Conservation (phyloP, 1,140 invertebrate genomes). For the Potamilus streckersoni region DNA sequence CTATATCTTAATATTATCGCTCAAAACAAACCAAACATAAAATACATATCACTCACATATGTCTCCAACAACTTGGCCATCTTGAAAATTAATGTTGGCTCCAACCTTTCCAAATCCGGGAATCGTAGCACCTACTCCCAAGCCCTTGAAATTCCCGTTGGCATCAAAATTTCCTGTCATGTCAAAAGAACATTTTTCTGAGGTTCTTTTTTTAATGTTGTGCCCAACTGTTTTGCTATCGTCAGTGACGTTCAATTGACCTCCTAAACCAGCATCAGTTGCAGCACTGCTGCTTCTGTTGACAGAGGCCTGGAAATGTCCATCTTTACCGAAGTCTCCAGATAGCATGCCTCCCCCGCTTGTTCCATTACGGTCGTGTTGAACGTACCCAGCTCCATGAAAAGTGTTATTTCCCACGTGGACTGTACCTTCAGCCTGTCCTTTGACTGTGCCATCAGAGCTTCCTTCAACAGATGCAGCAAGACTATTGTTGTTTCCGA, state of each 20-base stretch:
- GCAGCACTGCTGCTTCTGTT: neutral
- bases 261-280: neutral
- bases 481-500: neutral
- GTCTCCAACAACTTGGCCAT: slow-evolving; percentile 1
- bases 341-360: neutral
- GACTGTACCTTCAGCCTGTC: too few species aligned
- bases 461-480: neutral
- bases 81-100: neutral
- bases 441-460: neutral
- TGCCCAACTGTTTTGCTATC: neutral
- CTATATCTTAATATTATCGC: too few species aligned
- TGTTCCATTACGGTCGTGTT: too few species aligned
- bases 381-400: too few species aligned
- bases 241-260: neutral
- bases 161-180: neutral
- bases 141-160: neutral
- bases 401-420: too few species aligned
- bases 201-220: neutral
- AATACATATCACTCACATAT: neutral
- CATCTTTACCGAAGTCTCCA: neutral
- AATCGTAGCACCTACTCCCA: neutral
- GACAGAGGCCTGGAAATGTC: neutral
- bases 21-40: too few species aligned
- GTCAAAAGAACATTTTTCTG: neutral
- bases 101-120: slow-evolving; percentile 3